phyloP scores from a whole-genome alignment of 2,113 vertebrate genomes.

The Proteles cristata region DNA sequence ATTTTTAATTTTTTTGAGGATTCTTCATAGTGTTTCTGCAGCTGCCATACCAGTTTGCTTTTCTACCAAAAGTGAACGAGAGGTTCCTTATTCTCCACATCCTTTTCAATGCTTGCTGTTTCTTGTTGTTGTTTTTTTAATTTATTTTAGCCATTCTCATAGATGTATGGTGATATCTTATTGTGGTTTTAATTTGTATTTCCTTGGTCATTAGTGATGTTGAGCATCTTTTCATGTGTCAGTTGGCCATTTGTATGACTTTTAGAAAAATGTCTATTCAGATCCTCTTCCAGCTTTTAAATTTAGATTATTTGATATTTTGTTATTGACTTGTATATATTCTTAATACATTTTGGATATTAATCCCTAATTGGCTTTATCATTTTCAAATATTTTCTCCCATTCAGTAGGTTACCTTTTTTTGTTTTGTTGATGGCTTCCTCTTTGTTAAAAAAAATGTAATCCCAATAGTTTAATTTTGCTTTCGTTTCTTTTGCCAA shows the following conservation, averaged over 20 bases:
- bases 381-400: not conserved
- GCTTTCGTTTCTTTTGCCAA: not conserved
- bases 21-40: not conserved
- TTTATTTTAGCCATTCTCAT: not conserved
- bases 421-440: not conserved
- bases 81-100: not conserved
- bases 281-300: not conserved
- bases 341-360: not conserved
- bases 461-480: not conserved
- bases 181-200: not conserved
- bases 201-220: not conserved
- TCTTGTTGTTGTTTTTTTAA: not conserved
- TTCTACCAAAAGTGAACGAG: not conserved
- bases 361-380: not conserved
- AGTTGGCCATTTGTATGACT: not conserved
- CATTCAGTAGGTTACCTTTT: not conserved
- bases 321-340: not conserved
- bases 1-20: not conserved
- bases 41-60: not conserved
- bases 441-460: not conserved
- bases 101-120: not conserved
- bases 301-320: not conserved
- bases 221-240: not conserved
- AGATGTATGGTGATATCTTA: not conserved
- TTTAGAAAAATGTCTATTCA: not conserved